Percentiles rank a stretch among this genome's conserved stretches.
phyloP scores from a whole-genome alignment of 2,888 invertebrate genomes.

The Seira musarum region DNA sequence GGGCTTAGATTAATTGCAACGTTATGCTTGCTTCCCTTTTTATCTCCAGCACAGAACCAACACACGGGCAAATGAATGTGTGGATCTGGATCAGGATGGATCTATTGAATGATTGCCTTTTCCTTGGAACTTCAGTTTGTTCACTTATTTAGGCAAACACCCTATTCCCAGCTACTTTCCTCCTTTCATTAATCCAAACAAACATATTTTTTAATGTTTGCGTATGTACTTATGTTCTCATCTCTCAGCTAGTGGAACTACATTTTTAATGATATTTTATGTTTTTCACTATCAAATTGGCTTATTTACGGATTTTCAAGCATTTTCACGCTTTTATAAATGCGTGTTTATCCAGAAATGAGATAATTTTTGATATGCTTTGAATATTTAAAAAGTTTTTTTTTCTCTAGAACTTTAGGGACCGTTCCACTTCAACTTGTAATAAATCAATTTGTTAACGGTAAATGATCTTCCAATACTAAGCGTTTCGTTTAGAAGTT shows the following conservation, averaged over 20 bases:
- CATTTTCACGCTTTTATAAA: neutral
- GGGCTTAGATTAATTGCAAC: slow-evolving; percentile 67
- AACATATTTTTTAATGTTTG: neutral
- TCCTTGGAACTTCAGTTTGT: neutral
- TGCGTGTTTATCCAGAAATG: neutral
- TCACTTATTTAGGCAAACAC: slow-evolving; percentile 17
- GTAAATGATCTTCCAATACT: neutral
- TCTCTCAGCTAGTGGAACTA: neutral
- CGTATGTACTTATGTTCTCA: slow-evolving; percentile 14
- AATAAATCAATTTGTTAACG: slow-evolving; percentile 12
- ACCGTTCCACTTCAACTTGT: neutral
- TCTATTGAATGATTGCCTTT: neutral
- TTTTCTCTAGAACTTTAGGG: neutral
- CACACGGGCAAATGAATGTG: too few species aligned
- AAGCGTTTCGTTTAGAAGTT: neutral
- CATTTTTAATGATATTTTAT: too few species aligned
- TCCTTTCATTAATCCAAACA: slow-evolving; percentile 11
- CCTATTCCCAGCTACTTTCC: slow-evolving; percentile 3
- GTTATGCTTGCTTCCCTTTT: slow-evolving; percentile 56
- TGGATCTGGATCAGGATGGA: too few species aligned
- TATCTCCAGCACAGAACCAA: too few species aligned
- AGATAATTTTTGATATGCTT: neutral
- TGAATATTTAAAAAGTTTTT: slow-evolving; percentile 3
- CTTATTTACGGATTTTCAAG: too few species aligned
- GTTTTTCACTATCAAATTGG: too few species aligned